These are phyloP conservation scores for Dryobates pubescens DNA, from an alignment of 2,797 vertebrate genomes.

Conservation along the genomic window DNA sequence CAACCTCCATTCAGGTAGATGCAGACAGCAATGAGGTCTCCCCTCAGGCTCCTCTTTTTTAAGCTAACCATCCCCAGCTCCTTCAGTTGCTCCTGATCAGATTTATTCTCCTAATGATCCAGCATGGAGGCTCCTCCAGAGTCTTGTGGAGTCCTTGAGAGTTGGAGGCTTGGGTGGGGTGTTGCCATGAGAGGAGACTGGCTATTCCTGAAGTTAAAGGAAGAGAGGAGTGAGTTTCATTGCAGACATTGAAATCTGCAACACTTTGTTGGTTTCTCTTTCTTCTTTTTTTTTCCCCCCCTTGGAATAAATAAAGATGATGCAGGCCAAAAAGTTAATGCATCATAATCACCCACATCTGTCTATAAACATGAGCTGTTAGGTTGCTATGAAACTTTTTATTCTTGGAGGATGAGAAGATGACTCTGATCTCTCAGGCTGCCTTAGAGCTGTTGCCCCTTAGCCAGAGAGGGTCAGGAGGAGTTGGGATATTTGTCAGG, in stretches of 20 bases:
- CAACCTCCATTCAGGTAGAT: too few species aligned
- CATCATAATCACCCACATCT: constrained; percentile 22
- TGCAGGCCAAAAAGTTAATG: constrained; percentile 41
- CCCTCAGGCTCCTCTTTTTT: too few species aligned
- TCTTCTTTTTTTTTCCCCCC: not conserved
- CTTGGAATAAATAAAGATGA: constrained; percentile 36
- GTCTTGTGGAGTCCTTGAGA: not conserved
- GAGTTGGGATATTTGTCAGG: not conserved
- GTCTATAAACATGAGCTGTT: constrained; percentile 54
- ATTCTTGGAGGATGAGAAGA: not conserved
- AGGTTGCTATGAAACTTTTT: constrained; percentile 64
- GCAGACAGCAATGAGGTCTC: too few species aligned
- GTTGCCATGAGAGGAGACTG: not conserved
- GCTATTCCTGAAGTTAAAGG: not conserved
- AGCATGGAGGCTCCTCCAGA: not conserved
- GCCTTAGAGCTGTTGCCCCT: not conserved
- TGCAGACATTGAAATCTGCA: constrained; percentile 29
- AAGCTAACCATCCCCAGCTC: too few species aligned
- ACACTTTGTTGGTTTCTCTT: not conserved
- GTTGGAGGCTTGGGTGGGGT: not conserved
- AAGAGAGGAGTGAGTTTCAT: not conserved
- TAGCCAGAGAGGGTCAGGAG: not conserved
- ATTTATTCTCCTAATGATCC: not conserved
- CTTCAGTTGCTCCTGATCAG: too few species aligned
- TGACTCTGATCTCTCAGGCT: not conserved